Conservation (phyloP, 64 coral and sea anemone species). For the Hydrozoanthus tunicans region DNA sequence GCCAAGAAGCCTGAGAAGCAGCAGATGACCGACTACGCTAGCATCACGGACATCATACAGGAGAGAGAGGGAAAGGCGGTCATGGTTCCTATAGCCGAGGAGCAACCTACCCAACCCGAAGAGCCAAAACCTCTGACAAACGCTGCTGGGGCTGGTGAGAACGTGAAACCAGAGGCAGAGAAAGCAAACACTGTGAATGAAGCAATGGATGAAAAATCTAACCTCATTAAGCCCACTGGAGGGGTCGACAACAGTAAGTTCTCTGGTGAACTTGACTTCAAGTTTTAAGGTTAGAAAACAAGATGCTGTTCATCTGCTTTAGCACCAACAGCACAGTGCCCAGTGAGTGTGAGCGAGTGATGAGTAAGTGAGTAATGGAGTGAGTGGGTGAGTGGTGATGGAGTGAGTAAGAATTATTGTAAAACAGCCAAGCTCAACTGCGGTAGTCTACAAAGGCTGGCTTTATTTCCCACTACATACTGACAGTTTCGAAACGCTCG, state of each 20-base stretch:
- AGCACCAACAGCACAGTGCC: too few species aligned
- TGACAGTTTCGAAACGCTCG: too few species aligned
- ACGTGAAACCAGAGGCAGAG: background rate
- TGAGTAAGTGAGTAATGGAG: too few species aligned
- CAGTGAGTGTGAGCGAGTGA: too few species aligned
- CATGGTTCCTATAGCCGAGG: background rate
- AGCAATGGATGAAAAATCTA: background rate
- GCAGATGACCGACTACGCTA: background rate
- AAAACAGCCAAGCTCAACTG: too few species aligned
- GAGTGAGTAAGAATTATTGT: too few species aligned
- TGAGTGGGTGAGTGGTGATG: too few species aligned
- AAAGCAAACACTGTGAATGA: background rate
- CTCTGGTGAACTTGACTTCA: background rate
- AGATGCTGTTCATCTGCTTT: background rate
- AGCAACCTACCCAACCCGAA: background rate
- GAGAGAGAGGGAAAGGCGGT: background rate
- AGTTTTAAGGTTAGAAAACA: slow-evolving; percentile 13
- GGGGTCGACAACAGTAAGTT: background rate
- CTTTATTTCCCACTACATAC: too few species aligned
- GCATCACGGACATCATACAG: slow-evolving; percentile 11
- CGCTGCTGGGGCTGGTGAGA: background rate
- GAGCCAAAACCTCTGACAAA: too few species aligned
- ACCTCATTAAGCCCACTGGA: background rate
- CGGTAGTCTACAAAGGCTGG: too few species aligned
- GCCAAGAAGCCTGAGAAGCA: background rate